Base-by-base conservation (phyloP, 2,888 invertebrate genomes). In the Acrocyrtus sp. region DNA sequence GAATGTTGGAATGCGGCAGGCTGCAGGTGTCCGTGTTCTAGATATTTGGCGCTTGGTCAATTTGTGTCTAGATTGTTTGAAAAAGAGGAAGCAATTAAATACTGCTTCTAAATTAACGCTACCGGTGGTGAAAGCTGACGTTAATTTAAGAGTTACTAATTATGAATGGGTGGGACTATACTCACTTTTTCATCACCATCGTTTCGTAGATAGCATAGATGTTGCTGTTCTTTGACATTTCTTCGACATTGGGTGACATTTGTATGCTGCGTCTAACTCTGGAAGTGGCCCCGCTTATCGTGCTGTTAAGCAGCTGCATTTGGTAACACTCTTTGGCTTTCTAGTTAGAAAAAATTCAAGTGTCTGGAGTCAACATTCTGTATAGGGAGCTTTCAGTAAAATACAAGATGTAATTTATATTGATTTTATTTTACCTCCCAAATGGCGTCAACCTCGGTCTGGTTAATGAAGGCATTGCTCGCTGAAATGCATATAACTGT, bases 21-120 rank as follows among this genome's bases (percentile, higher is more conserved):
- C 68, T 0, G 74, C 72, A 15, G 76, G 78, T 8, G 69, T 68
- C 47, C 60, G 65, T 4, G 45, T n/a, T 12, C 45, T 45, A 15
- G 47, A 62, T 1, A 66, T 72, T 48, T 75, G 75, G 6, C 75
- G 66, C 19, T 75, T 75, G 3, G 75, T 66, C 26, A 75, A 45
- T 8, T 72, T 43, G 58, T 75, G 72, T 17, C 74, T 72, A 34
- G 34, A 34, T n/a, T n/a, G n/a, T n/a, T n/a, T n/a, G n/a, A n/a
- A n/a, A n/a, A n/a, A n/a, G n/a, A n/a, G n/a, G n/a, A n/a, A n/a
- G n/a, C n/a, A n/a, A n/a, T n/a, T n/a, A n/a, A n/a, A n/a, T n/a
- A n/a, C n/a, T n/a, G n/a, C n/a, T n/a, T n/a, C n/a, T n/a, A n/a
- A n/a, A n/a, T n/a, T n/a, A n/a, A n/a, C n/a, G n/a, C n/a, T n/a